A percentile compares a stretch with the other conserved stretches of the same genome.
Evolutionary conservation across 64 coral and sea anemone genomes (phyloP).

Genomic region (Dendrophyllia cribrosa): DNA sequence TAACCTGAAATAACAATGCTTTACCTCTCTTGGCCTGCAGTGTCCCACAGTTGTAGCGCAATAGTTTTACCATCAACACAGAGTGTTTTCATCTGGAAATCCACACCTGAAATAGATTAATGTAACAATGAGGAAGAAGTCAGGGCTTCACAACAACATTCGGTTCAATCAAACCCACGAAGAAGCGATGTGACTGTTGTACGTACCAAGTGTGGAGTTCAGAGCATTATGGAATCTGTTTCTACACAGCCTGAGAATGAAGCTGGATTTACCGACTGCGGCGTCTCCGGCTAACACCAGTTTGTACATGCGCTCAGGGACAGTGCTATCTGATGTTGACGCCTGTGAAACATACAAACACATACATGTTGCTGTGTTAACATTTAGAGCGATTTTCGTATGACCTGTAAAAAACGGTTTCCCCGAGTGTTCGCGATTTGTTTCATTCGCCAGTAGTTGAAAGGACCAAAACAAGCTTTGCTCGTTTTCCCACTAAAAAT

Average conservation of each 20-base stretch:
- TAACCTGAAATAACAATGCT: neutral
- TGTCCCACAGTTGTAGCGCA: conserved; percentile 98
- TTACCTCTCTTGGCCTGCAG: conserved; percentile 98
- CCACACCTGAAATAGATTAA: conserved; percentile 76
- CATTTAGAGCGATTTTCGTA: too few species aligned
- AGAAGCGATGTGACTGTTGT: neutral
- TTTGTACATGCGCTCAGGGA: conserved; percentile 95
- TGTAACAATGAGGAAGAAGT: neutral
- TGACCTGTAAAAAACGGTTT: too few species aligned
- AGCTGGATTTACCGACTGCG: conserved; percentile 97
- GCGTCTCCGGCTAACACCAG: conserved; percentile 97
- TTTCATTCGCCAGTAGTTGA: too few species aligned
- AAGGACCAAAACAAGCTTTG: too few species aligned
- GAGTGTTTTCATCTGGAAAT: conserved; percentile 95
- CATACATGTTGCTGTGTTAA: too few species aligned
- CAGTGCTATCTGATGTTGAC: conserved; percentile 33
- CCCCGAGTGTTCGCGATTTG: too few species aligned
- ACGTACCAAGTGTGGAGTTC: conserved; percentile 94
- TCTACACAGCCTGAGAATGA: conserved; percentile 91
- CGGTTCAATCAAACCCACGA: too few species aligned
- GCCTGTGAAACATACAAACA: conserved; percentile 42
- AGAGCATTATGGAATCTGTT: conserved; percentile 93
- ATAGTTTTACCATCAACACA: conserved; percentile 87
- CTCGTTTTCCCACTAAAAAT: too few species aligned
- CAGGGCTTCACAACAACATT: neutral